Base-by-base conservation (phyloP, 2,888 invertebrate genomes). In the Orchestes rusci region DNA sequence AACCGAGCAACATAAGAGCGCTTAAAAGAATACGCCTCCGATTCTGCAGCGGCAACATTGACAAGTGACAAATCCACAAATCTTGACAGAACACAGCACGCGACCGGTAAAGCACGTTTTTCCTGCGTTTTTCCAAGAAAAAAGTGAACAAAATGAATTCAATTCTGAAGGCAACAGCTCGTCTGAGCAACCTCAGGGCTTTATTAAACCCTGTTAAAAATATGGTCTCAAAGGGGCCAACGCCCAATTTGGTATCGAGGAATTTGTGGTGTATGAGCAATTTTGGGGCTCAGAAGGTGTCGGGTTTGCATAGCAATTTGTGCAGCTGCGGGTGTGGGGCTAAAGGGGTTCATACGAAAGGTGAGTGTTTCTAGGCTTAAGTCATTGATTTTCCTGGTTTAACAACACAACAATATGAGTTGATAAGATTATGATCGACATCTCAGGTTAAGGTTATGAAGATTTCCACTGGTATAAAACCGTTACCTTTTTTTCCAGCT, bases 191-290 rank as follows among this genome's bases (percentile, higher is more conserved):
- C 19, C 43, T 64, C 18, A 58, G 56, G 44, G 38, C 56, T 8
- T 45, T 68, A 18, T 45, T 65, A 36, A 60, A 60, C 43, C 63
- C 66, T n/a, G 45, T 62, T 3, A 64, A 62, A 47, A 64, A 60
- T 48, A 51, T 56, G 3, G 53, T 64, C 7, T 50, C 34, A 31
- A 23, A 10, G 7, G 23, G 7, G 7, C 23, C 5, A 23, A 23
- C 5, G 7, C 23, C 23, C 23, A 23, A 5, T 10, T 81, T 82
- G 66, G 75, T 80, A 53, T 75, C 80, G 0, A 72, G 85, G 54
- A 79, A 79, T 54, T 70, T 85, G 59, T 84, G 84, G 84, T 80
- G 82, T 74, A 78, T 83, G 79, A 80, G 72, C 54, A 73, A 70
- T 53, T 65, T 60, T 45, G 64, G 64, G 58, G 44, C 45, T 23